These are phyloP conservation scores for Pterobdella sp. DNA, from an alignment of 2,888 invertebrate genomes.

Conservation along the genomic window DNA sequence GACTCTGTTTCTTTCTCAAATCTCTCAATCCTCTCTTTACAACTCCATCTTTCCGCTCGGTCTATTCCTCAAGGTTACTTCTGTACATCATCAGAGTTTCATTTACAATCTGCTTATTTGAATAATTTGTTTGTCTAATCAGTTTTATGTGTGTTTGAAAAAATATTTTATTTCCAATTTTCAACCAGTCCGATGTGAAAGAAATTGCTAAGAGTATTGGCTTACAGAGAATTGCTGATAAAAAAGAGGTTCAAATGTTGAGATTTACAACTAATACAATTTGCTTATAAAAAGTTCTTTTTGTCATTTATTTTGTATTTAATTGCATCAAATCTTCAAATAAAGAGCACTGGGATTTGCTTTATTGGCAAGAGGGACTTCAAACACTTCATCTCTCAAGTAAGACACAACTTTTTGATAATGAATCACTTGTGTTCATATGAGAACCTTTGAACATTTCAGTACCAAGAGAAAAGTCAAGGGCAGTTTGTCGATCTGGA, in stretches of 20 bases:
- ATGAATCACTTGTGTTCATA: not conserved
- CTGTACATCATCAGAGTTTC: too few relatives aligned
- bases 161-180: not conserved
- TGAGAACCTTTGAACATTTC: constrained; percentile 40
- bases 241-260: constrained; percentile 45
- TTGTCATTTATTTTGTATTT: too few relatives aligned
- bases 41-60: constrained; percentile 87
- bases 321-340: too few relatives aligned
- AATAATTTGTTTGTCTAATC: not conserved
- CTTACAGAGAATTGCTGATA: constrained; percentile 45
- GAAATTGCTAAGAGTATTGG: constrained; percentile 66
- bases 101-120: not conserved
- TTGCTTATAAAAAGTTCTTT: too few relatives aligned
- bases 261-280: not conserved
- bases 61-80: constrained; percentile 53
- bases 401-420: constrained; percentile 49
- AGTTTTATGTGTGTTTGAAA: not conserved
- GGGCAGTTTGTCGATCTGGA: constrained; percentile 78
- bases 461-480: constrained; percentile 72
- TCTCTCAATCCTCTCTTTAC: constrained; percentile 67
- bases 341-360: constrained; percentile 81
- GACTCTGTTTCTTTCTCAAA: constrained; percentile 83
- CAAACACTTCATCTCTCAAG: constrained; percentile 77
- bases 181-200: constrained; percentile 68
- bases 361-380: constrained; percentile 87